A percentile compares a stretch with the other conserved stretches of the same genome.
Conservation (phyloP, 2,888 invertebrate genomes). For the Protophormia terraenovae region DNA sequence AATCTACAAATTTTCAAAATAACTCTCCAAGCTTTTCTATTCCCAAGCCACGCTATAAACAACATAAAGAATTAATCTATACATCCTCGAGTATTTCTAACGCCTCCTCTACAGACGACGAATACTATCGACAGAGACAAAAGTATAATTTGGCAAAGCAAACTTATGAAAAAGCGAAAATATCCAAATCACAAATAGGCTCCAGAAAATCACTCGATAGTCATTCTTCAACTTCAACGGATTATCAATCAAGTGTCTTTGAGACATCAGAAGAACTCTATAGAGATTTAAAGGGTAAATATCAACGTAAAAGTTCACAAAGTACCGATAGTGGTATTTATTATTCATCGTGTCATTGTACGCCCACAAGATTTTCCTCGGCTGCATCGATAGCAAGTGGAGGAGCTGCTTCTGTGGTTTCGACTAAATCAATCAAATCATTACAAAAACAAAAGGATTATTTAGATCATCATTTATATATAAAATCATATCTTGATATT, state of each 20-base stretch:
- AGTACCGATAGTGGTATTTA: slow-evolving; percentile 79
- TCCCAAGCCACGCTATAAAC: slow-evolving; percentile 66
- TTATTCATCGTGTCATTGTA: slow-evolving; percentile 78
- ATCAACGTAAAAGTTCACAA: slow-evolving; percentile 72
- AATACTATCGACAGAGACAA: slow-evolving; percentile 74
- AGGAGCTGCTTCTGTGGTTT: slow-evolving; percentile 80
- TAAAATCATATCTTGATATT: slow-evolving; percentile 83
- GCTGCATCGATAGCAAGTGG: slow-evolving; percentile 81
- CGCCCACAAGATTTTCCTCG: slow-evolving; percentile 76
- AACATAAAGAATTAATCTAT: slow-evolving; percentile 72
- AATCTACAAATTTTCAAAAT: slow-evolving; percentile 48
- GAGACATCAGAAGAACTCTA: slow-evolving; percentile 51
- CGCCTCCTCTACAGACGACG: slow-evolving; percentile 74
- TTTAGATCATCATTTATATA: slow-evolving; percentile 83
- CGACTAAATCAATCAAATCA: slow-evolving; percentile 77
- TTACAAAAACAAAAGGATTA: slow-evolving; percentile 81
- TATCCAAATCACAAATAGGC: slow-evolving; percentile 64
- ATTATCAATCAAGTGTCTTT: slow-evolving; percentile 63
- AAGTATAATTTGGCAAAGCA: slow-evolving; percentile 76
- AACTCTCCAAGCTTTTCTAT: slow-evolving; percentile 49
- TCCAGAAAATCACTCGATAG: slow-evolving; percentile 60
- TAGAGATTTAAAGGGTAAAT: slow-evolving; percentile 44
- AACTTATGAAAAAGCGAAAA: slow-evolving; percentile 75
- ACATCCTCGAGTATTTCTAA: slow-evolving; percentile 74
- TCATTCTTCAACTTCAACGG: slow-evolving; percentile 63